Base-by-base conservation (phyloP, 1,140 invertebrate species). In the Choristoneura fumiferana region DNA sequence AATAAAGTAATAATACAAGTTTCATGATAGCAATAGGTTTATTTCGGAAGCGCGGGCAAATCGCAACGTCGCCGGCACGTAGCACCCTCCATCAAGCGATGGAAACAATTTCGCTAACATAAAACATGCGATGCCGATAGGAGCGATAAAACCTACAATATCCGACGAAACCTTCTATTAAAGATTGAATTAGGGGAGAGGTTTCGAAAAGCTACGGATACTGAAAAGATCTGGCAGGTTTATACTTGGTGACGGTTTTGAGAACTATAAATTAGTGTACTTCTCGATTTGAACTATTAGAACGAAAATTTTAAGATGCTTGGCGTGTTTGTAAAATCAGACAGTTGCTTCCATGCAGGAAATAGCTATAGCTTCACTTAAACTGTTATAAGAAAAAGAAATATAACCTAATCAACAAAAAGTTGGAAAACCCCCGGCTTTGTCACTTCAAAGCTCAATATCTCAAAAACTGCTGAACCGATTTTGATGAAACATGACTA, bases 1-100 rank as follows among this genome's bases (percentile, higher is more conserved):
- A 40, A 40, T 17, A 17, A 49, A 29, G 43, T 49, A 29, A 49
- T 29, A 49, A 49, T 18, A 49, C 43, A 49, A 49, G 18, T 49
- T 49, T 49, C 18, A 33, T 33, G 43, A 29, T 18, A 49, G 22
- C 43, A 49, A 33, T 29, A n/a, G 10, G 17, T 49, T 13, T 49
- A 49, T 49, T 29, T 12, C 17, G 43, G 14, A 49, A 49, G 18
- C 43, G 8, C 0, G n/a, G 35, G n/a, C 35, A 12, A 9, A 12
- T 10, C 35, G 35, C n/a, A 29, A 49, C n/a, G 22, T n/a, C 17
- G 10, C 14, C 43, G 43, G 18, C 43, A 49, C 43, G 43, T 49
- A 49, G 3, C 43, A n/a, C 14, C 40, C 40, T 49, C 18, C 22
- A 29, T 29, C 22, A 29, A 29, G 22, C 22, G 22, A 29, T 29